Base-by-base conservation (phyloP, 1,140 invertebrate species). In the Drosophila burlai region DNA sequence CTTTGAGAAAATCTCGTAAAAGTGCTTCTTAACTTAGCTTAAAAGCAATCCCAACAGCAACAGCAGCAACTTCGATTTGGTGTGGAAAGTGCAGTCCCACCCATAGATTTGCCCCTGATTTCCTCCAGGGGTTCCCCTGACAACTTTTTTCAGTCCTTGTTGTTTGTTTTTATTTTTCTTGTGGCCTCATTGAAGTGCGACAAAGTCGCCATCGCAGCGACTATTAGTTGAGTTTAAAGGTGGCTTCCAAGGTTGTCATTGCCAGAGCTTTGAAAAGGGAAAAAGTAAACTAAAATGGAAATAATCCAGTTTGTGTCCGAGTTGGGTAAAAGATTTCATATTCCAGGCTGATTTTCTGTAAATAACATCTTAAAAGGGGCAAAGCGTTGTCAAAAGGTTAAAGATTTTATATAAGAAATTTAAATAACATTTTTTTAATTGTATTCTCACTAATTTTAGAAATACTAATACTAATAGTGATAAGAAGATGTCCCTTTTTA, bases 1-100 rank as follows among this genome's bases (percentile, higher is more conserved):
- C 80, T 76, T 87, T 76, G n/a, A 64, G 52, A 40, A 87, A 87
- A 87, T 80, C 83, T 69, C 61, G 65, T 71, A 62, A 72, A 87
- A 87, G 84, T 89, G 81, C 81, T 79, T 83, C 84, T 89, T 89
- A 89, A 72, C 68, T 81, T 81, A 87, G 84, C 84, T 87, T 89
- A 87, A 89, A 79, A 84, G 84, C 84, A 89, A 75, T 66, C 63
- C 72, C 76, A 80, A 63, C 75, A 42, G 57, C 54, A 49, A 81
- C 54, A 76, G 31, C 45, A 65, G 58, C 49, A 77, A 58, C 78
- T 73, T 81, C 74, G 77, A 87, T 87, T 80, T 87, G 64, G 60
- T 76, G 82, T 77, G 61, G 64, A 67, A 80, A 80, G 76, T 76
- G 64, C 66, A 76, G 66, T 76, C 76, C 47, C 15, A 29, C 46